These are phyloP conservation scores for Lipophrys pholis DNA, from an alignment of 2,113 vertebrate species.

Conservation along the genomic window DNA sequence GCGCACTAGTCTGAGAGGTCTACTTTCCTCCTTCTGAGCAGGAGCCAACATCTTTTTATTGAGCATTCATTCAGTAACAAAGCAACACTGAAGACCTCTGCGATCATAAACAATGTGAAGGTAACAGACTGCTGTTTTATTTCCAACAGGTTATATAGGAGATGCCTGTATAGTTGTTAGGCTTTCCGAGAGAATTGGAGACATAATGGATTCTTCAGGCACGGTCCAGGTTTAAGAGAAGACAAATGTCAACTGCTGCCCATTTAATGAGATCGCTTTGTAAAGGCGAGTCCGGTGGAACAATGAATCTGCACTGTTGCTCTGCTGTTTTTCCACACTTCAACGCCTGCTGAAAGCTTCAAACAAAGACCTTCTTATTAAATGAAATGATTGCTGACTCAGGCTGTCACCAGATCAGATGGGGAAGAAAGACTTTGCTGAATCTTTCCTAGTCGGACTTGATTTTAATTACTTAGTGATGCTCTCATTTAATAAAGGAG, in stretches of 20 bases:
- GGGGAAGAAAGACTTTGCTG: background rate
- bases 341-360: constrained; percentile 15
- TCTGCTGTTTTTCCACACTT: background rate
- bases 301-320: background rate
- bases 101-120: constrained; percentile 26
- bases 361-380: background rate
- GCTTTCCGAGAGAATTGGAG: background rate
- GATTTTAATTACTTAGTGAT: constrained; percentile 15
- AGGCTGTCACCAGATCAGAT: constrained; percentile 11
- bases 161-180: background rate
- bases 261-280: constrained; percentile 8
- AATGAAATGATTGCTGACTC: constrained; percentile 5
- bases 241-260: constrained; percentile 4
- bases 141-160: constrained; percentile 1
- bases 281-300: constrained; percentile 4
- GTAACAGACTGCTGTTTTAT: background rate
- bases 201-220: constrained; percentile 1
- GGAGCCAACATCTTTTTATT: constrained; percentile 51
- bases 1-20: constrained; percentile 41
- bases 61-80: constrained; percentile 21
- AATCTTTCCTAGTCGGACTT: constrained; percentile 2
- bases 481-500: background rate
- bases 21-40: constrained; percentile 23
- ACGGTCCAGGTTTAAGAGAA: background rate
- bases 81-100: constrained; percentile 27